Base-by-base conservation (phyloP, 2,113 vertebrate genomes). In the Clinocottus analis region DNA sequence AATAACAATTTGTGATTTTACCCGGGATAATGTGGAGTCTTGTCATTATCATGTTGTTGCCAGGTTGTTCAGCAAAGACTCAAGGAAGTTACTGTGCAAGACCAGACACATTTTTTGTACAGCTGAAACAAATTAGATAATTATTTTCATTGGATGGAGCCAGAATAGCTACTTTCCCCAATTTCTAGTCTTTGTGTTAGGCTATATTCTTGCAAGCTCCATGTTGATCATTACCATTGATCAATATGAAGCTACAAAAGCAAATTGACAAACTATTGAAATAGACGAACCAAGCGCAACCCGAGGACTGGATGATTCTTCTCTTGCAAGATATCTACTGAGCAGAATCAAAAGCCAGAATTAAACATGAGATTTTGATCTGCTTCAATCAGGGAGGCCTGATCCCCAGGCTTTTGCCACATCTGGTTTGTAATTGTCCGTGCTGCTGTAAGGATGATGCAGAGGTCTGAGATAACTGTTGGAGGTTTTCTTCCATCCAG, bases 341-440 rank as follows among this genome's bases (percentile, higher is more conserved):
- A 7, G 33, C 33, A 17, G 12, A 75, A 73, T 59, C 41, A 66
- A 19, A 68, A 67, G 13, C 21, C 56, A 29, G 53, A 77, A 71
- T 78, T 61, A 68, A 90, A 82, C 2, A 10, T 81, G 83, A 85
- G 72, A 89, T 33, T 61, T 45, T 53, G 82, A 86, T 86, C 84
- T 83, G 49, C 68, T 79, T 76, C 76, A 90, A 82, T 91, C 84
- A 85, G 74, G 69, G 72, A 69, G 77, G 51, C 69, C 84, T 74
- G 74, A 92, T 86, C 84, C 66, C 29, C 0, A 2, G 58, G 72
- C 53, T 87, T 89, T 79, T 5, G 17, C 67, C 77, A 85, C 87
- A 92, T 89, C 87, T 91, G 90, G 75, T 86, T 62, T 83, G 83
- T 89, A 90, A 90, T 86, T 91, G 85, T 65, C 43, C 49, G 17